Evolutionary conservation across 1,140 invertebrate species (phyloP).

Genomic region (Polypedilum pembai): DNA sequence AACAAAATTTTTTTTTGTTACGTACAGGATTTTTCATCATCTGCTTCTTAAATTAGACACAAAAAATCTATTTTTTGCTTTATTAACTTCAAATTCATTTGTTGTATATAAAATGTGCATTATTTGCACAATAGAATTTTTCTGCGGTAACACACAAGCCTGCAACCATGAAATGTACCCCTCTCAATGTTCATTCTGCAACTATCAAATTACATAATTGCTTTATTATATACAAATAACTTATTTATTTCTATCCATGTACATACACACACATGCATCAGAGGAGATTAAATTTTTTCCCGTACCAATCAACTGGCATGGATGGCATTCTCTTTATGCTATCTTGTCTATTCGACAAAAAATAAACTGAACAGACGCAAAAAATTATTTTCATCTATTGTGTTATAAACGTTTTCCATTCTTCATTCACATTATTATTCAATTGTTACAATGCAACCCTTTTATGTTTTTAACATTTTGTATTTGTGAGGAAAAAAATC

Average conservation of each 20-base stretch:
- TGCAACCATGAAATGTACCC: neutral
- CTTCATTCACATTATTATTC: too few relatives aligned
- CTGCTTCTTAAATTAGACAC: neutral
- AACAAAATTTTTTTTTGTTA: neutral
- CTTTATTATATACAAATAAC: conserved; percentile 13
- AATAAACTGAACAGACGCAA: too few relatives aligned
- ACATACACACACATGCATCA: too few relatives aligned
- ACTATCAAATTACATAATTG: conserved; percentile 19
- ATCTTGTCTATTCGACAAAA: too few relatives aligned
- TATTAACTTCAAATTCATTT: neutral
- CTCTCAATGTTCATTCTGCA: neutral
- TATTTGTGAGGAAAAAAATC: neutral
- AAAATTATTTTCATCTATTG: too few relatives aligned
- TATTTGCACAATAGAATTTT: neutral
- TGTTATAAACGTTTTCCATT: too few relatives aligned
- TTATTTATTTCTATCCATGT: too few relatives aligned
- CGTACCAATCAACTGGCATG: too few relatives aligned
- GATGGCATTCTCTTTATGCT: too few relatives aligned
- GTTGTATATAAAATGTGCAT: neutral
- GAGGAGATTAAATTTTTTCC: too few relatives aligned
- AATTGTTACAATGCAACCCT: too few relatives aligned
- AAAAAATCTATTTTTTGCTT: neutral
- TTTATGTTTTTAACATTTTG: too few relatives aligned
- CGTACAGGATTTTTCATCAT: neutral
- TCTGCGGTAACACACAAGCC: conserved; percentile 10